Evolutionary conservation across 2,888 invertebrate species (phyloP).

Genomic region (Ichneumoninae sp.): DNA sequence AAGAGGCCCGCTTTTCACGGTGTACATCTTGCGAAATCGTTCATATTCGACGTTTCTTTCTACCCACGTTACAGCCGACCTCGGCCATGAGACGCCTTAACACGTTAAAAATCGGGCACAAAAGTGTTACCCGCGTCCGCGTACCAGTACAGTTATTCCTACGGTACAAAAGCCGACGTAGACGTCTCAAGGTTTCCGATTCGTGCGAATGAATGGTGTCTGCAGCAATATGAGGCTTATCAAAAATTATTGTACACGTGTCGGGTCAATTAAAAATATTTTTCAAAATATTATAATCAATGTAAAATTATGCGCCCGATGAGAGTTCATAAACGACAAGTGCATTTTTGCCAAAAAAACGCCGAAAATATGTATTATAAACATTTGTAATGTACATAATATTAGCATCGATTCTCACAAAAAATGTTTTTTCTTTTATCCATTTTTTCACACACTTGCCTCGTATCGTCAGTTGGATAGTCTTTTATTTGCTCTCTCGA

Average conservation of each 20-base stretch:
- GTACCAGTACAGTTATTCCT: slow-evolving; percentile 35
- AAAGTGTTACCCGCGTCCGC: not conserved
- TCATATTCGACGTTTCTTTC: not conserved
- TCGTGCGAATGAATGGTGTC: slow-evolving; percentile 14
- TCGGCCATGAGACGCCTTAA: slow-evolving; percentile 43
- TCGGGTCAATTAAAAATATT: not conserved
- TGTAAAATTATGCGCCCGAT: too few species aligned
- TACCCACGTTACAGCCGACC: slow-evolving; percentile 25
- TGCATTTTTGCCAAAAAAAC: not conserved
- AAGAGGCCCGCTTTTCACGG: not conserved
- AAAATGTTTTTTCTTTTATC: not conserved
- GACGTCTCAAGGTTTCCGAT: slow-evolving; percentile 24
- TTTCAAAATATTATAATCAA: not conserved
- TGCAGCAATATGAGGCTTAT: not conserved
- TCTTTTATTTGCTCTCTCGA: slow-evolving; percentile 18
- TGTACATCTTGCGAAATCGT: slow-evolving; percentile 3
- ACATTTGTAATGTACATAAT: not conserved
- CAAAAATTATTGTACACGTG: not conserved
- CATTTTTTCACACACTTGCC: not conserved
- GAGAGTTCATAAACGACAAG: too few species aligned
- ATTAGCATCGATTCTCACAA: not conserved
- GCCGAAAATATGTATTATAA: not conserved
- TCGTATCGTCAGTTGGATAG: not conserved
- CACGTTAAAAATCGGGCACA: not conserved
- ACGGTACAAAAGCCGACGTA: slow-evolving; percentile 28